Evolutionary conservation across 2,113 vertebrate genomes (phyloP).

Genomic region (Rana temporaria): DNA sequence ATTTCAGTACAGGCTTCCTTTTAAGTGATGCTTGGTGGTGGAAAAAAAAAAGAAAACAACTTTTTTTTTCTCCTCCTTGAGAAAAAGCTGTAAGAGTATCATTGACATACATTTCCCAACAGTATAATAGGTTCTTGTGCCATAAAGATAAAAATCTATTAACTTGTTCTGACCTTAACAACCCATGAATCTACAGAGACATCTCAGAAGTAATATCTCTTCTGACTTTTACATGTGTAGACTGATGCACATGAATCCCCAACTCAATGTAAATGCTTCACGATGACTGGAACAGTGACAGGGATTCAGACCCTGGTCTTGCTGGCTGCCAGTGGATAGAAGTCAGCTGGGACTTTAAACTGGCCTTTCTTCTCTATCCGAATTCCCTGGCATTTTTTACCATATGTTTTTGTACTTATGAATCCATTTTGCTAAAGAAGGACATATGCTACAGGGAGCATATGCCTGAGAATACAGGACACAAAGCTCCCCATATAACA

Average conservation of each 20-base stretch:
- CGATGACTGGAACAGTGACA: slow-evolving; percentile 80
- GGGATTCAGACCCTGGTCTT: slow-evolving; percentile 65
- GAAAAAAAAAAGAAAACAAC: neutral
- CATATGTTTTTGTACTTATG: slow-evolving; percentile 79
- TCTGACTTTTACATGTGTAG: slow-evolving; percentile 83
- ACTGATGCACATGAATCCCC: slow-evolving; percentile 75
- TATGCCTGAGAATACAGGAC: slow-evolving; percentile 69
- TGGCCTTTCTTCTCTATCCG: slow-evolving; percentile 76
- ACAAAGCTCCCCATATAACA: slow-evolving; percentile 73
- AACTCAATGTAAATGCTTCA: slow-evolving; percentile 81
- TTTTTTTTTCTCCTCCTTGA: neutral
- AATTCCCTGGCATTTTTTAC: slow-evolving; percentile 70
- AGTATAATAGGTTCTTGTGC: slow-evolving; percentile 83
- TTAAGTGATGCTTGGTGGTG: neutral
- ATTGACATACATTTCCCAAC: slow-evolving; percentile 60
- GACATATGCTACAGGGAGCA: slow-evolving; percentile 77
- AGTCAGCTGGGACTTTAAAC: slow-evolving; percentile 69
- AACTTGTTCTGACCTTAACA: slow-evolving; percentile 95
- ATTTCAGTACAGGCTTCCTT: too few species aligned
- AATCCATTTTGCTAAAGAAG: slow-evolving; percentile 75
- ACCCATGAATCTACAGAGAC: slow-evolving; percentile 81
- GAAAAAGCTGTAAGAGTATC: slow-evolving; percentile 61
- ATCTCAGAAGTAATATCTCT: slow-evolving; percentile 84
- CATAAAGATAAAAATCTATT: slow-evolving; percentile 97
- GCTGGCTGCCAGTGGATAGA: slow-evolving; percentile 62